These are phyloP conservation scores for Ceryle rudis DNA, from an alignment of 2,797 vertebrate genomes.

Conservation along the genomic window DNA sequence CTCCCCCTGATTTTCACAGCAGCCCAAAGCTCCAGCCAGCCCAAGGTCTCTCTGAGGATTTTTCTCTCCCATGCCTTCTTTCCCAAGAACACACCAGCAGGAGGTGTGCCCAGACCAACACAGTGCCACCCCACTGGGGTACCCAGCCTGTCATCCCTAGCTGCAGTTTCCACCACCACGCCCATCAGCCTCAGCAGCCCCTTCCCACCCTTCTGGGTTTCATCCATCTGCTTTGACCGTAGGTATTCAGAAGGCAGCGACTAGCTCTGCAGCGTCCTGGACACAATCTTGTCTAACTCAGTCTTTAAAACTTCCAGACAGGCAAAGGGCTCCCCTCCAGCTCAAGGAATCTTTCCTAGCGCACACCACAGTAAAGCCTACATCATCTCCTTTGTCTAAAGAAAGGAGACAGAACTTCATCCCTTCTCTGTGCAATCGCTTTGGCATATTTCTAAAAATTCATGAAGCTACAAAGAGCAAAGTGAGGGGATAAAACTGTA, in stretches of 20 bases:
- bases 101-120: neutral
- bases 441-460: neutral
- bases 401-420: neutral
- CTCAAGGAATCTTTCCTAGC: neutral
- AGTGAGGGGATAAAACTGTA: neutral
- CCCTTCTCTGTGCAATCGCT: neutral
- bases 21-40: neutral
- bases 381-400: neutral
- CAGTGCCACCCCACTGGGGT: rapidly evolving
- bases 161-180: no score
- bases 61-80: neutral
- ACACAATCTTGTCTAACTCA: neutral
- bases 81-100: neutral
- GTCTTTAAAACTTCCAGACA: neutral
- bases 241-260: neutral
- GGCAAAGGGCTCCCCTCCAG: neutral
- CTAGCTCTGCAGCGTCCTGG: neutral
- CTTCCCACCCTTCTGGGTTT: neutral
- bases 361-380: neutral
- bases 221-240: rapidly evolving
- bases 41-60: neutral
- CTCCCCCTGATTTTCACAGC: neutral
- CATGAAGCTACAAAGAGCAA: neutral
- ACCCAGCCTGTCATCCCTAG: neutral
- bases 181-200: neutral